Percentiles rank a stretch among this genome's conserved stretches.
Conservation (phyloP, 2,113 vertebrate species). For the Ictalurus punctatus region DNA sequence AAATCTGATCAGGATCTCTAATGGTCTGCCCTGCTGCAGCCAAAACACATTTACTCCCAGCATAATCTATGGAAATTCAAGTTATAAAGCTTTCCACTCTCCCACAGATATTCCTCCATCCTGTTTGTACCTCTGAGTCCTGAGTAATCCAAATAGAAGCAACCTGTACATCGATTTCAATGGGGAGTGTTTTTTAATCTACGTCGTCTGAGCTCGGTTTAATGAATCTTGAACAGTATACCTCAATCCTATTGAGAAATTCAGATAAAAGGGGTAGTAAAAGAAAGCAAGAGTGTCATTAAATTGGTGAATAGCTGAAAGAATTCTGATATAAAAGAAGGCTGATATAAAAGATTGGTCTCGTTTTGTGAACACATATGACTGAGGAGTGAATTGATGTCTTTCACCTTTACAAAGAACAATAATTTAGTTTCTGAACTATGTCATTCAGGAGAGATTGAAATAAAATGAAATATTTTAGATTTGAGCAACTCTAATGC, state of each 20-base stretch:
- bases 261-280: slow-evolving; percentile 34
- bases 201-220: slow-evolving; percentile 57
- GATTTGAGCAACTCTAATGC: neutral
- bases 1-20: neutral
- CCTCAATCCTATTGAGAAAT: slow-evolving; percentile 56
- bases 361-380: neutral
- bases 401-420: slow-evolving; percentile 18
- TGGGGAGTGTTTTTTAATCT: slow-evolving; percentile 50
- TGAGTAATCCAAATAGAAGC: slow-evolving; percentile 47
- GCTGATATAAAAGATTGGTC: slow-evolving; percentile 5
- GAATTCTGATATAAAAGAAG: neutral
- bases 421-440: neutral
- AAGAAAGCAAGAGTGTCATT: slow-evolving; percentile 22
- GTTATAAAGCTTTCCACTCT: slow-evolving; percentile 67
- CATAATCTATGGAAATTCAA: slow-evolving; percentile 64
- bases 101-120: slow-evolving; percentile 62
- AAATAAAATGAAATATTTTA: slow-evolving; percentile 21
- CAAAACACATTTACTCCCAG: slow-evolving; percentile 5
- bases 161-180: slow-evolving; percentile 66
- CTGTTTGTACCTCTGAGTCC: slow-evolving; percentile 66
- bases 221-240: slow-evolving; percentile 65
- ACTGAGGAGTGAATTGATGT: slow-evolving; percentile 2
- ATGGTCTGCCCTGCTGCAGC: neutral
- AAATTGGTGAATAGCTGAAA: neutral
- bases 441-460: neutral